phyloP scores from a whole-genome alignment of 2,113 vertebrate species.

The Pitta sordida region DNA sequence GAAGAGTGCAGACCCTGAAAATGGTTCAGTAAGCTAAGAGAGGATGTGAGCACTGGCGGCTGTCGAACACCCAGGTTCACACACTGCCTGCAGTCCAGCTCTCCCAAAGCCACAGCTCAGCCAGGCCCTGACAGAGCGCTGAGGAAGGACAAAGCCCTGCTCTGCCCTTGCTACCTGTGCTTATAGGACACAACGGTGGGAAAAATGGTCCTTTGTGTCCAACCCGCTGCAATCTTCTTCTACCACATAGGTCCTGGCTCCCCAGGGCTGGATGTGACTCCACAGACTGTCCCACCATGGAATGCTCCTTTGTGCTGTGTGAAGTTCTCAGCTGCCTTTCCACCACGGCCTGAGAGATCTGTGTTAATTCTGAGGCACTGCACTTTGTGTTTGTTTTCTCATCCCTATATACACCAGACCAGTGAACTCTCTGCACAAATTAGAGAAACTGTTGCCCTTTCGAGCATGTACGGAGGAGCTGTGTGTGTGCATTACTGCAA shows the following conservation, averaged over 20 bases:
- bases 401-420: neutral
- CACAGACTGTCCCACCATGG: neutral
- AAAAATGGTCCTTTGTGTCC: neutral
- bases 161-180: fast-evolving
- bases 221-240: too few relatives aligned
- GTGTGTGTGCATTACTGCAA: neutral
- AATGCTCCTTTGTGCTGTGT: neutral
- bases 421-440: neutral
- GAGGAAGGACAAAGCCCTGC: neutral
- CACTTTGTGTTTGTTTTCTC: neutral
- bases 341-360: neutral
- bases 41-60: neutral
- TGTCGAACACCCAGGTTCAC: neutral
- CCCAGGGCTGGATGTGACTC: neutral
- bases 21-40: neutral
- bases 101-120: neutral
- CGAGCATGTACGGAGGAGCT: neutral
- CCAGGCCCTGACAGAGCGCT: neutral
- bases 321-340: neutral
- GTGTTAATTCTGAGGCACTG: neutral
- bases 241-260: neutral
- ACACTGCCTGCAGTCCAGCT: neutral
- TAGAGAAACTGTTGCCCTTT: neutral
- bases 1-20: neutral
- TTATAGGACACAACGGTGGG: neutral